Evolutionary conservation across 2,113 vertebrate species (phyloP), one percentile per base, ranked within the genome.

Genomic region (Phoenicopterus ruber): DNA sequence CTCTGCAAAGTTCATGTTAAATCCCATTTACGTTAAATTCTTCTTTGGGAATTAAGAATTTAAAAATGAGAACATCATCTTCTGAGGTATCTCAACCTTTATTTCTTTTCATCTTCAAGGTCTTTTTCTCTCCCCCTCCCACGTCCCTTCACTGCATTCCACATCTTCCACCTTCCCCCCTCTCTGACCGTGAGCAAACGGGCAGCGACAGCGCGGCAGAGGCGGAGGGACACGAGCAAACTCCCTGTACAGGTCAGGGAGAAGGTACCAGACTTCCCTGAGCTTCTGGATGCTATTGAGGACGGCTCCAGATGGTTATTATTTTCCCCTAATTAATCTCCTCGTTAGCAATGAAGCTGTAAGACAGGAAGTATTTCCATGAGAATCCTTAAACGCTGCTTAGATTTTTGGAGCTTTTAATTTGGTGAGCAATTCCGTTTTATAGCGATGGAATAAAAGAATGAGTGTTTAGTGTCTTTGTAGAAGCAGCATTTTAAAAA

Each of bases 181-280:
- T 11, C 49, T 31, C 66, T 42, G 22, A 18, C 44, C 62, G 2
- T 3, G 15, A 29, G 34, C 54, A 40, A 25, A 55, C 0, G 6
- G 62, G 18, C 16, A 7, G 1, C 7, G 3, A 12, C 2, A 8
- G 2, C 0, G 13, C 1, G 3, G 29, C 38, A 57, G 47, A 44
- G 10, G 29, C 34, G 46, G 46, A 24, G 67, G 40, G 66, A 36
- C 42, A 38, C 0, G 1, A 65, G n/a, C 7, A n/a, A 71, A n/a
- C 34, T 15, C 40, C 73, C 36, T 4, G 13, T 17, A 8, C 12
- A 18, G 29, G 32, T 50, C 65, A 54, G 20, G 42, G n/a, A 22
- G 59, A 40, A 91, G 81, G 25, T 49, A 12, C 71, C 54, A 50
- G 26, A 15, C 42, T 31, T 47, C 59, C 42, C 70, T 4, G 10